Conservation (phyloP, 2,888 invertebrate genomes). For the Drosophila anomelani region DNA sequence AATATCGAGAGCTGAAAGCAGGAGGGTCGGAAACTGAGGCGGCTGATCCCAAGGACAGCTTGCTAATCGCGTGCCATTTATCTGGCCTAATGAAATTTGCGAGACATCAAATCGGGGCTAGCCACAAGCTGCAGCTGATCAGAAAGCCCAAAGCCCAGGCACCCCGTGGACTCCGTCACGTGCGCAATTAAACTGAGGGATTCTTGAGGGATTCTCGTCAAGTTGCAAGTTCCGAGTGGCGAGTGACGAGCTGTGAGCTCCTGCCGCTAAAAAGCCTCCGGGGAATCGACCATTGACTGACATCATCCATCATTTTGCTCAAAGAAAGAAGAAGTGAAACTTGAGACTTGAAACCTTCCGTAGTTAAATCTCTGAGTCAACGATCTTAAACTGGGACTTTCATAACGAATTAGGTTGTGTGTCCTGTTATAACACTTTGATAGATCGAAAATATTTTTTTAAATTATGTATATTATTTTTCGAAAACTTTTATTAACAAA, state of each 20-base stretch:
- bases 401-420: too few species aligned
- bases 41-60: conserved; percentile 28
- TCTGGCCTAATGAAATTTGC: conserved; percentile 84
- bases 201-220: conserved; percentile 69
- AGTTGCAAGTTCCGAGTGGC: not conserved
- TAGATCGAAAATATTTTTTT: too few species aligned
- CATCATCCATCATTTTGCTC: not conserved
- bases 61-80: conserved; percentile 83
- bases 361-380: not conserved
- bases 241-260: not conserved
- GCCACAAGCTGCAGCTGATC: conserved; percentile 53
- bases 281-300: conserved; percentile 43
- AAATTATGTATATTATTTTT: not conserved
- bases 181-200: conserved; percentile 82
- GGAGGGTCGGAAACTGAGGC: conserved; percentile 1
- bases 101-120: conserved; percentile 67
- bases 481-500: not conserved
- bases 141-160: not conserved
- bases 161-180: conserved; percentile 61
- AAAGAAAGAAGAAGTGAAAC: not conserved
- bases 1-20: conserved; percentile 46
- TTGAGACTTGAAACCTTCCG: not conserved
- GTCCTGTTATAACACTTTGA: too few species aligned
- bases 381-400: not conserved
- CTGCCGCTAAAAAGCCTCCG: conserved; percentile 23